Base-by-base conservation (phyloP, 2,888 invertebrate genomes). In the Congeria kusceri region DNA sequence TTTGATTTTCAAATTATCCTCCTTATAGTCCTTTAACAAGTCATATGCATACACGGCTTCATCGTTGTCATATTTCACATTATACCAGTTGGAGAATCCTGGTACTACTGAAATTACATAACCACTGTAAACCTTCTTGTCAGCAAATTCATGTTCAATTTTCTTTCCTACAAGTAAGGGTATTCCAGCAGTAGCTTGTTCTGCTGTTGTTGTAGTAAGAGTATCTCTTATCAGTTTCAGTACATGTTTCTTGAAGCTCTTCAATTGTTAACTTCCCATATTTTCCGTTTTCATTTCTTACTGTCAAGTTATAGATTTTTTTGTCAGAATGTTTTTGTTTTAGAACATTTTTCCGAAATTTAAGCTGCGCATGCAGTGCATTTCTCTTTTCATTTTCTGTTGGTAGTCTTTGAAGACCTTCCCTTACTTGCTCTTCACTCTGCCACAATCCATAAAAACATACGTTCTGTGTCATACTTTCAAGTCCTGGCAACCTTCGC, bases 361-460 rank as follows among this genome's bases (percentile, higher is more conserved):
- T 67, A 32, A 61, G 39, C 23, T 82, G 71, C 23, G 77, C 53
- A 15, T 70, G 61, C 23, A 70, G 49, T n/a, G 70, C 62, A 29
- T 28, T 29, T 1, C 49, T 27, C 32, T 53, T 70, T n/a, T 70
- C 28, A 32, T 2, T 70, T 25, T 62, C 70, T 20, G 28, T 23
- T 49, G 25, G 20, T 9, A 70, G 29, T 62, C 49, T 61, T 1
- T 47, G 9, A 7, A 69, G 25, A 4, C 46, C 69, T 69, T 69
- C 69, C 9, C 49, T 61, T 13, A 69, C 53, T 25, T 47, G 29
- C 18, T 61, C 62, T 20, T 5, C 62, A 70, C 70, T 72, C 27
- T 84, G 81, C 81, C 74, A 84, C 5, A 79, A 49, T 18, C 79
- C 79, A 80, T 73, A 82, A 62, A 47, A 77, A 44, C 74, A 77